phyloP scores from a whole-genome alignment of 2,797 vertebrate genomes.

The Manis javanica region DNA sequence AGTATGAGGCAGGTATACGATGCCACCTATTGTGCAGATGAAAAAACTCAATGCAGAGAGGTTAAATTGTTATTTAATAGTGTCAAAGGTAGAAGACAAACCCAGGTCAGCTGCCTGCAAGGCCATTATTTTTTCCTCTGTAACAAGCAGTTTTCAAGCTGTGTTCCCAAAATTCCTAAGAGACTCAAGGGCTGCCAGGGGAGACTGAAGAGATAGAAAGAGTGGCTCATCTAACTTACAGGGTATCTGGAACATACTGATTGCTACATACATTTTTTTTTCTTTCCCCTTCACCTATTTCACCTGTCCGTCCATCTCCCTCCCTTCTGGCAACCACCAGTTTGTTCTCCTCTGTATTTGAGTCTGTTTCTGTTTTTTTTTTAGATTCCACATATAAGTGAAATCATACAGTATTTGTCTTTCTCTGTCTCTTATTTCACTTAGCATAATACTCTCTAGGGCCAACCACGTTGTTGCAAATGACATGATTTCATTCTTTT shows the following conservation, averaged over 20 bases:
- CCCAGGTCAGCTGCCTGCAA: not conserved
- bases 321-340: no score
- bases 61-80: slow-evolving; percentile 11
- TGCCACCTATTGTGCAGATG: not conserved
- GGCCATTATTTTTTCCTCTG: not conserved
- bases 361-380: no score
- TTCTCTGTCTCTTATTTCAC: no score
- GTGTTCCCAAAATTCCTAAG: not conserved
- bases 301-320: no score
- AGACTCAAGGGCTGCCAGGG: not conserved
- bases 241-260: not conserved
- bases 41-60: not conserved
- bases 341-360: no score
- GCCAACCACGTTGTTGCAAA: no score
- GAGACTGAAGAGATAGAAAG: not conserved
- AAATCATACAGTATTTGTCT: no score
- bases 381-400: no score
- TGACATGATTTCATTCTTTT: no score
- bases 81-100: slow-evolving; percentile 10
- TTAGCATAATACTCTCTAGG: no score
- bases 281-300: no score
- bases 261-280: not conserved
- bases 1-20: not conserved
- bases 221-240: not conserved
- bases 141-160: slow-evolving; percentile 10